Conservation (phyloP, 2,888 invertebrate species). For the Endomychus coccineus region DNA sequence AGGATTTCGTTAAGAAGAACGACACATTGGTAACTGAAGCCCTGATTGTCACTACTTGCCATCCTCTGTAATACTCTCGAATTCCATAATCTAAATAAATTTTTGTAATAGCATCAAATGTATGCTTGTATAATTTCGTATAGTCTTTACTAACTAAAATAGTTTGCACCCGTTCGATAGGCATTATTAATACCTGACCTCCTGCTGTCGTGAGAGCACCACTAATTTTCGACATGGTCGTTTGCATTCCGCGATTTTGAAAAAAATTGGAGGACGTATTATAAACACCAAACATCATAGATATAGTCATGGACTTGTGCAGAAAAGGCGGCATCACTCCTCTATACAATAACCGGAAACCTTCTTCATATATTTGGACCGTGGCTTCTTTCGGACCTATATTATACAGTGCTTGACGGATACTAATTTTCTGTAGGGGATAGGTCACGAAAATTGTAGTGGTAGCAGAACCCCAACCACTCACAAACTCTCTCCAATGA, state of each 20-base stretch:
- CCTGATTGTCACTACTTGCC: not conserved
- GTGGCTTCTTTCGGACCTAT: constrained; percentile 1
- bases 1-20: constrained; percentile 5
- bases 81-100: not conserved
- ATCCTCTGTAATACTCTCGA: constrained; percentile 5
- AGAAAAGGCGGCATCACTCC: constrained; percentile 4
- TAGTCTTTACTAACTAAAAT: constrained; percentile 4
- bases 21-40: constrained; percentile 1
- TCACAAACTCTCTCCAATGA: constrained; percentile 7
- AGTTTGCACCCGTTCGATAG: constrained; percentile 6
- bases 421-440: constrained; percentile 5
- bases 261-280: constrained; percentile 3
- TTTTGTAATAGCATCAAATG: constrained; percentile 2
- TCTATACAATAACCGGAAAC: constrained; percentile 1
- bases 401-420: constrained; percentile 3
- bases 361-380: not conserved
- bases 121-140: constrained; percentile 3
- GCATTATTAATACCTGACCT: constrained; percentile 2
- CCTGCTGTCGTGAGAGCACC: not conserved
- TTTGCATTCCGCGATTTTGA: not conserved
- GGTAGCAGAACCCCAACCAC: constrained; percentile 2
- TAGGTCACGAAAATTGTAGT: constrained; percentile 6
- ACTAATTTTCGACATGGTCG: not conserved
- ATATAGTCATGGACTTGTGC: constrained; percentile 1
- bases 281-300: constrained; percentile 6